A percentile compares a stretch with the other conserved stretches of the same genome.
These are phyloP conservation scores for Nomada fucata DNA, from an alignment of 2,888 invertebrate species.

Conservation along the genomic window DNA sequence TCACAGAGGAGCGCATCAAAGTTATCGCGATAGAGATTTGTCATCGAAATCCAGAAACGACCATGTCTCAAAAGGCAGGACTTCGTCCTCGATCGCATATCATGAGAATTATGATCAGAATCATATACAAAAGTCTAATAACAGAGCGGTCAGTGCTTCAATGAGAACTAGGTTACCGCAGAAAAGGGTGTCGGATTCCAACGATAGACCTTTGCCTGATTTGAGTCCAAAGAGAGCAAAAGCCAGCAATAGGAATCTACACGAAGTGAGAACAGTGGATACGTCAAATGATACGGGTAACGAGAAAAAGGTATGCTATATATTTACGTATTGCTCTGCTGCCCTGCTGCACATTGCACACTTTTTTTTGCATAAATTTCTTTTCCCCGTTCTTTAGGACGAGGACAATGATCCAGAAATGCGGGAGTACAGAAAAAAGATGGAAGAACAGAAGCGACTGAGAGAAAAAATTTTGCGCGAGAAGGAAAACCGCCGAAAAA, in stretches of 20 bases:
- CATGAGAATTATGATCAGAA: conserved; percentile 73
- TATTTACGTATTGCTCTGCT: background rate
- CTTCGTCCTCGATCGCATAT: conserved; percentile 66
- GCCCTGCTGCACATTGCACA: background rate
- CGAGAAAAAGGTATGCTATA: conserved; percentile 71
- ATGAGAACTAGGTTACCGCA: conserved; percentile 56
- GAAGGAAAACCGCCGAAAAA: conserved; percentile 84
- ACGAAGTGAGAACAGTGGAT: conserved; percentile 78
- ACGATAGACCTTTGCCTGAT: conserved; percentile 71
- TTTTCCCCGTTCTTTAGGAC: conserved; percentile 57
- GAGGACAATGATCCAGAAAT: conserved; percentile 83
- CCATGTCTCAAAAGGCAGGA: conserved; percentile 67
- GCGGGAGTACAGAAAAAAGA: conserved; percentile 83
- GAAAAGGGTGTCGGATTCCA: conserved; percentile 68
- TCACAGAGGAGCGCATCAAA: conserved; percentile 72
- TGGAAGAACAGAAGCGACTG: conserved; percentile 84
- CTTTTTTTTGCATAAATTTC: background rate
- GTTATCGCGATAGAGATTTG: conserved; percentile 78
- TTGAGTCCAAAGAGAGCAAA: conserved; percentile 76
- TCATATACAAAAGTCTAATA: conserved; percentile 65
- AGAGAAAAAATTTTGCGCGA: conserved; percentile 84
- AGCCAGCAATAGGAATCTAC: conserved; percentile 75
- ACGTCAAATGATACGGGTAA: conserved; percentile 59
- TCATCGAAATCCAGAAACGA: conserved; percentile 73
- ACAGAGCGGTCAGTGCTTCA: conserved; percentile 61